phyloP scores from a whole-genome alignment of 1,140 invertebrate species.

The Microplitis mediator region DNA sequence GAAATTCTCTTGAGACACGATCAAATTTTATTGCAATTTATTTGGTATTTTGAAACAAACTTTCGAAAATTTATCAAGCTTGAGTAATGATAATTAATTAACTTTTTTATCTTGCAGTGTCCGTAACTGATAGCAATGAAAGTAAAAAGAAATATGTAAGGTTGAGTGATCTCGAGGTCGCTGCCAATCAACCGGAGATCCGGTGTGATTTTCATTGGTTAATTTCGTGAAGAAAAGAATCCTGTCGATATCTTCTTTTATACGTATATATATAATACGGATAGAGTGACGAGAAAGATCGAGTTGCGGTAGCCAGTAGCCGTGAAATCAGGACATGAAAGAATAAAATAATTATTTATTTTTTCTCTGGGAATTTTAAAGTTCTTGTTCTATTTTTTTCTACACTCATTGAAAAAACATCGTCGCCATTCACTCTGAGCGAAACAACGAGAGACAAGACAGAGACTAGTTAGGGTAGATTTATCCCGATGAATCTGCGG shows the following conservation, averaged over 20 bases:
- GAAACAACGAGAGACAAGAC: no score
- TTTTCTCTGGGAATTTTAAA: not conserved
- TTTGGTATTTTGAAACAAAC: no score
- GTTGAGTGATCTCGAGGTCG: constrained; percentile 8
- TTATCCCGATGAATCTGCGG: constrained; percentile 1
- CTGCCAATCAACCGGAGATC: constrained; percentile 36
- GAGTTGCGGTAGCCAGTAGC: not conserved
- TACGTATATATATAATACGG: constrained; percentile 17
- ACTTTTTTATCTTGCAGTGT: not conserved
- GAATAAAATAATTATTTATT: no score
- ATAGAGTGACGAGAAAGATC: constrained; percentile 18
- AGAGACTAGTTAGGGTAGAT: not conserved
- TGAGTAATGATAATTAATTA: no score
- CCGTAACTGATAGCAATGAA: not conserved
- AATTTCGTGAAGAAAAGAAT: constrained; percentile 3
- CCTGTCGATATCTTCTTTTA: not conserved
- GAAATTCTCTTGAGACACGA: no score
- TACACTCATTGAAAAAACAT: not conserved
- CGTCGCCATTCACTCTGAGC: no score
- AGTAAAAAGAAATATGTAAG: not conserved
- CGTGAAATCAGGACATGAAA: constrained; percentile 16
- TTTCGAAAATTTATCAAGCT: no score
- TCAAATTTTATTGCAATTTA: no score
- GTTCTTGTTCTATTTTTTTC: not conserved
- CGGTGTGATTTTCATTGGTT: constrained; percentile 37